phyloP scores from a whole-genome alignment of 1,140 invertebrate genomes.

The Nylanderia fulva region DNA sequence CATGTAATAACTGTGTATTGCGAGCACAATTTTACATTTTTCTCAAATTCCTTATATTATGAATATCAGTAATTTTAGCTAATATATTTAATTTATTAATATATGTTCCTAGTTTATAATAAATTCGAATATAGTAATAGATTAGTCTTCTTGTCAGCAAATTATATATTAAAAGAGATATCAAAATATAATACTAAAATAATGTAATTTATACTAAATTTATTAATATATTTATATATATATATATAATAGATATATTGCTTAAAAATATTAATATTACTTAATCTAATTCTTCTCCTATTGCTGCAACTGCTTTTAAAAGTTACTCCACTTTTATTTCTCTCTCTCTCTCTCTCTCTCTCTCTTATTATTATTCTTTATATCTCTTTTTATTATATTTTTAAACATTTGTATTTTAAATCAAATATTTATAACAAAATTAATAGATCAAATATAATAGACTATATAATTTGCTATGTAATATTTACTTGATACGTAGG shows the following conservation, averaged over 20 bases:
- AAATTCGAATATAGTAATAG: neutral
- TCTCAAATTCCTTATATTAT: neutral
- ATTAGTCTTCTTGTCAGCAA: neutral
- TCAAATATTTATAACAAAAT: neutral
- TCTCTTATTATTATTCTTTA: no score
- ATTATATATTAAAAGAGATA: neutral
- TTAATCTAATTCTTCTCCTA: neutral
- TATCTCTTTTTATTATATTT: no score
- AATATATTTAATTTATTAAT: neutral
- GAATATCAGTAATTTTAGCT: neutral
- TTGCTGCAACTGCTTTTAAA: neutral
- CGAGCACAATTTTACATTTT: neutral
- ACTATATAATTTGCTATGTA: neutral
- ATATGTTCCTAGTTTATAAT: neutral
- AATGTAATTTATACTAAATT: neutral
- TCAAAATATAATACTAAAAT: neutral
- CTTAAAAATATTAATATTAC: neutral
- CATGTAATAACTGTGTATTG: neutral
- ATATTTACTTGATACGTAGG: conserved; percentile 84
- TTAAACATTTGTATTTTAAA: conserved; percentile 1
- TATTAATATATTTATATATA: neutral
- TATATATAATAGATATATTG: neutral
- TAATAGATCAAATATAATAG: neutral
- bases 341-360: no score
- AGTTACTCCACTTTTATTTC: neutral